Base-by-base conservation (phyloP, 2,888 invertebrate genomes). In the Nudaria mundana region DNA sequence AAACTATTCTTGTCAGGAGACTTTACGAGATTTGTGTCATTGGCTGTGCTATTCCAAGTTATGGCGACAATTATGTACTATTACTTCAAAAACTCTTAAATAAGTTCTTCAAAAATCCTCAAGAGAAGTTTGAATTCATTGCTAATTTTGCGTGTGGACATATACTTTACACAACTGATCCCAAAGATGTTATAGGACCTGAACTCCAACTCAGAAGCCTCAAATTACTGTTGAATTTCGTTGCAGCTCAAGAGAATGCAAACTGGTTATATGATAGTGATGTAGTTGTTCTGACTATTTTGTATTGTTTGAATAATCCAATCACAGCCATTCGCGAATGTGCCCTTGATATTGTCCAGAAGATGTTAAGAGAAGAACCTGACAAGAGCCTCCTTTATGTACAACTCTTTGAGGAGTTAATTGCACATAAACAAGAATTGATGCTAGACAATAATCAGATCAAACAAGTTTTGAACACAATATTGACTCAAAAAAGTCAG, bases 391-490 rank as follows among this genome's bases (percentile, higher is more conserved):
- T 80, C 2, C 66, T 82, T 6, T 89, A 90, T 48, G 68, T 81
- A 12, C 66, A 86, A 2, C 54, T 92, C 5, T 51, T 91, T 13
- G 71, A 81, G 39, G 84, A 91, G 56, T 47, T 93, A 1, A 41
- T 76, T n/a, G 51, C 64, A 3, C 88, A 91, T 28, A 80, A 79
- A 44, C 79, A 90, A 37, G 95, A 94, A 66, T 81, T 95, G 25
- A 51, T 90, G 16, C 70, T 93, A 46, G 95, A 95, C 59, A 76
- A 90, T 23, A 91, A 93, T 47, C 94, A 95, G 65, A 73, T 94
- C 11, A 82, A 91, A 0, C 76, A 93, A 24, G 81, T 92, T 12
- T 65, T 95, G 1, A 92, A 91, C 50, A 92, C 91, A 7, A 76
- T 93, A 37, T 54, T 94, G 0, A 91, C 90, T 0, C 85, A 90